phyloP scores from a whole-genome alignment of 2,888 invertebrate genomes.

The Phaedon cochleariae region DNA sequence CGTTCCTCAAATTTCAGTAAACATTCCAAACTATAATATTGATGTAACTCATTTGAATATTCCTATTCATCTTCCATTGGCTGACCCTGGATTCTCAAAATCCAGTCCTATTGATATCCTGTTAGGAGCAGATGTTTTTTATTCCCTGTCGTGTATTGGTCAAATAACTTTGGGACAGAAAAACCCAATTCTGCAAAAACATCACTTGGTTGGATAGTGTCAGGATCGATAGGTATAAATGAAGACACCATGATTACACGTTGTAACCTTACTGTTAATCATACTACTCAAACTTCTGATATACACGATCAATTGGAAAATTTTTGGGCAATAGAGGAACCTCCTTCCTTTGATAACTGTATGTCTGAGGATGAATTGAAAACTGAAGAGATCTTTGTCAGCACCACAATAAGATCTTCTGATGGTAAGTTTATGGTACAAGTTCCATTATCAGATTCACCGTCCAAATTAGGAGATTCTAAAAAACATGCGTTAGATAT shows the following conservation, averaged over 20 bases:
- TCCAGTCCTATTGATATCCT: slow-evolving; percentile 7
- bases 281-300: slow-evolving; percentile 3
- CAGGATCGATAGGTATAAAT: slow-evolving; percentile 1
- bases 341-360: not conserved
- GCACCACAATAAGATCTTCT: slow-evolving; percentile 5
- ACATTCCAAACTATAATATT: slow-evolving; percentile 7
- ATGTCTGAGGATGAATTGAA: slow-evolving; percentile 9
- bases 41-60: slow-evolving; percentile 4
- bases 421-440: slow-evolving; percentile 16
- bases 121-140: slow-evolving; percentile 13
- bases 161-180: slow-evolving; percentile 8
- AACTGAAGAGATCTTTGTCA: slow-evolving; percentile 20
- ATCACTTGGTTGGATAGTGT: slow-evolving; percentile 16
- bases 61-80: slow-evolving; percentile 8
- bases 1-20: not conserved
- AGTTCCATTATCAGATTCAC: slow-evolving; percentile 13
- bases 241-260: not conserved
- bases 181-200: slow-evolving; percentile 21
- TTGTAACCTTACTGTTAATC: not conserved
- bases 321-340: slow-evolving; percentile 20
- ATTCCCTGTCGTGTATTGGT: not conserved
- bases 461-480: slow-evolving; percentile 12
- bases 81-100: slow-evolving; percentile 12
- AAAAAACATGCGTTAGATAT: slow-evolving; percentile 12
- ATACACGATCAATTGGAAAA: slow-evolving; percentile 17